These are phyloP conservation scores for Orestias chungarensis DNA, from an alignment of 2,797 vertebrate species.

Conservation along the genomic window DNA sequence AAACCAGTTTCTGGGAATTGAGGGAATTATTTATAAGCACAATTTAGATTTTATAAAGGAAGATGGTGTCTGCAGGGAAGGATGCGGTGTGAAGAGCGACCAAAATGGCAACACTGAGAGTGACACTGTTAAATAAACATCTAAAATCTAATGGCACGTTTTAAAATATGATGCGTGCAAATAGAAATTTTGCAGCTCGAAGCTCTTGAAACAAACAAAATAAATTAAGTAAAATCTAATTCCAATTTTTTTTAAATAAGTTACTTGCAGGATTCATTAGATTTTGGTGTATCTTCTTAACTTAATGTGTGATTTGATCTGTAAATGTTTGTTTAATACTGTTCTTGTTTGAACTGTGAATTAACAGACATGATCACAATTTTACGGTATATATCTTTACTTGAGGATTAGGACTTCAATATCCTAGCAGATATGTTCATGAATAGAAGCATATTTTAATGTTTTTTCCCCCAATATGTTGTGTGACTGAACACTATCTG, in stretches of 20 bases:
- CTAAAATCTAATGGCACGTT: not conserved
- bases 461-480: not conserved
- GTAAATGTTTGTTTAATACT: not conserved
- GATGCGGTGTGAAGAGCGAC: not conserved
- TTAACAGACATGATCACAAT: not conserved
- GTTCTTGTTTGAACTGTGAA: not conserved
- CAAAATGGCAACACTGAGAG: not conserved
- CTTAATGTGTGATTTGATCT: not conserved
- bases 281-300: not conserved
- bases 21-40: not conserved
- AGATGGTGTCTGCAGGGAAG: not conserved
- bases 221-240: no score
- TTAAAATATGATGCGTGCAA: not conserved
- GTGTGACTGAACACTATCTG: slow-evolving; percentile 26
- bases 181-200: not conserved
- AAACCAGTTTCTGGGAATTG: not conserved
- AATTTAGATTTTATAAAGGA: not conserved
- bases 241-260: not conserved
- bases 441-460: slow-evolving; percentile 2
- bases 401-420: not conserved
- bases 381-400: not conserved
- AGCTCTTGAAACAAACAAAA: not conserved
- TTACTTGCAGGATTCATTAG: not conserved
- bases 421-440: not conserved
- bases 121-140: not conserved